Base-by-base conservation (phyloP, 2,797 vertebrate genomes). In the Acrossocheilus wenchowensis region DNA sequence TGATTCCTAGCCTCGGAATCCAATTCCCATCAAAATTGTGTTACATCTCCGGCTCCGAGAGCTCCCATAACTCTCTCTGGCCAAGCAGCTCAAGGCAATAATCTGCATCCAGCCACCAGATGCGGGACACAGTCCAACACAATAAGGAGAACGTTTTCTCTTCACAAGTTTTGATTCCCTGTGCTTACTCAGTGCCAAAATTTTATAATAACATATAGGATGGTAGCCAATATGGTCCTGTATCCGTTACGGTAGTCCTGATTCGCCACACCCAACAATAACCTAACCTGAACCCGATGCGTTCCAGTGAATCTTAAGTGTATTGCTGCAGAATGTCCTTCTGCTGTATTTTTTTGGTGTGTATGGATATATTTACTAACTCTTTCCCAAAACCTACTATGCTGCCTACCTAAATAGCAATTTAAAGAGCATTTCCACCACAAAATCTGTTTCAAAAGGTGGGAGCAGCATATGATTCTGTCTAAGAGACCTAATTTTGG, bases 21-120 rank as follows among this genome's bases (percentile, higher is more conserved):
- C 86, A 89, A 73, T 89, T 88, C 82, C 89, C 84, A 87, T 90
- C 82, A 83, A 86, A 88, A 82, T 77, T 78, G 78, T 87, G 80
- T 87, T 87, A 87, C 84, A 88, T 82, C 86, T 90, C 84, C 69
- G 68, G 72, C 77, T 90, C 60, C 8, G 3, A 78, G 82, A 81
- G 85, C 68, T 78, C 64, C 78, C 78, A 90, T 87, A 87, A 87
- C 86, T 54, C 78, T 73, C 64, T 82, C 73, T 79, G 83, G 64
- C 81, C 84, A 57, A 64, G 69, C 81, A 83, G 81, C 87, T 78
- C 66, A 41, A 66, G 78, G 87, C 81, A 78, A 80, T 88, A 54
- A 84, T 88, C 71, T 88, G 78, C 85, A 81, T 86, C 85, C 71
- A 74, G 78, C 78, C 78, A 75, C 85, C 78, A 81, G 78, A 86